Base-by-base conservation (phyloP, 1,140 invertebrate species). In the Caenorhabditis brenneri region DNA sequence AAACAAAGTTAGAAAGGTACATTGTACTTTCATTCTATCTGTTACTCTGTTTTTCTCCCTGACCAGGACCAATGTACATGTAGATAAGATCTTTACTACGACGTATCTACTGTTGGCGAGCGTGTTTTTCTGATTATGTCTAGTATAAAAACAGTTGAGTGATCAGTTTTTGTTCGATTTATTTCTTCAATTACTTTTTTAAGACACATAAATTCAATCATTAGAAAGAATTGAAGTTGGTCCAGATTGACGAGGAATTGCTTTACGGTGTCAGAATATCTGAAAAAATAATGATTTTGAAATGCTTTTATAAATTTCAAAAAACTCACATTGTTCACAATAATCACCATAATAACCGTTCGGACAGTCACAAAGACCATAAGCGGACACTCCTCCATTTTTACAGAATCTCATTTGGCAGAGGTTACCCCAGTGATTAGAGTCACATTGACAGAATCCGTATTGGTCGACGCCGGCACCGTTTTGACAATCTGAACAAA, bases 271-370 rank as follows among this genome's bases (percentile, higher is more conserved):
- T 7, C 29, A 31, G 36, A 22, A 65, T 12, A 65, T 65, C 58
- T 65, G 58, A 65, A 65, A 36, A 36, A 36, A 49, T 49, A 33
- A 16, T 42, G 1, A 55, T n/a, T 33, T 31, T 49, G 46, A n/a
- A 1, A 27, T 5, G 9, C 1, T 42, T 55, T 15, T 27, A 4
- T 79, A 49, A n/a, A 22, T 15, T 22, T 42, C 5, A 33, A 19
- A 19, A 19, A 42, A 65, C 80, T 39, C 16, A 81, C 80, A 36
- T 31, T 53, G 81, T 49, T 82, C 81, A 49, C 81, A 82, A 22
- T 39, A 82, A 5, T 82, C 29, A 5, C 81, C 81, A 39, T 69
- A 82, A 24, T 82, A 82, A 27, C 81, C 81, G 31, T 82, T 82
- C 1, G 55, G 81, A 82, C 81, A 82, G 27, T 65, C 51, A 49